Base-by-base conservation (phyloP, 2,888 invertebrate genomes). In the Acleris holmiana region DNA sequence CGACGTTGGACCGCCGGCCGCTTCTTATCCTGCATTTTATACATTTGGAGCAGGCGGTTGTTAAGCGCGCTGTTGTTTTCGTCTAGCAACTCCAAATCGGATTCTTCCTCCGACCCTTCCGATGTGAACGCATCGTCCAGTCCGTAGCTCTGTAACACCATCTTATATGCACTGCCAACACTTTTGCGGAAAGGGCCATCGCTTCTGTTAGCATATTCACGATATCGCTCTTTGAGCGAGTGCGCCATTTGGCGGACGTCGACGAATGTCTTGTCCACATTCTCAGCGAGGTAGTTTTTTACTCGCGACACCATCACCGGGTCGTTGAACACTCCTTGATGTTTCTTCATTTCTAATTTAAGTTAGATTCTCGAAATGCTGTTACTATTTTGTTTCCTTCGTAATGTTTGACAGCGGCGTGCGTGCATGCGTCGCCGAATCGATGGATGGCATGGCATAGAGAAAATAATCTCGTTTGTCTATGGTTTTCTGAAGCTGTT, bases 201-300 rank as follows among this genome's bases (percentile, higher is more conserved):
- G 88, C 97, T 97, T 77, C 96, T 95, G 76, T 95, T 95, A 65
- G 94, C 94, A 89, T 98, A 98, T 78, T 98, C 98, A 61, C 95
- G 90, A 76, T 91, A 91, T 74, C 94, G 94, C 75, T 93, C 94
- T 89, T 96, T 96, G 59, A 98, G 93, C 74, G 95, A 94, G 82
- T 96, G 96, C 74, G 97, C 96, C 96, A 98, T 97, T 79, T 95
- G 94, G 80, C 95, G 95, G 65, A 97, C 95, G 93, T 97, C 97
- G 71, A 97, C 94, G 82, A 95, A 96, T 7, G 95, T 95, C 86
- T 96, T 95, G 76, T 96, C 95, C 68, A 95, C 95, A 90, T 97
- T 96, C 75, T 95, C 95, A 70, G 96, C 96, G 76, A 97, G 93
- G 83, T 97, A 97, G 94, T 96, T 94, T 80, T 94, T 94, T 35